Evolutionary conservation across 2,113 vertebrate genomes (phyloP).

Genomic region (Bombycilla garrulus): DNA sequence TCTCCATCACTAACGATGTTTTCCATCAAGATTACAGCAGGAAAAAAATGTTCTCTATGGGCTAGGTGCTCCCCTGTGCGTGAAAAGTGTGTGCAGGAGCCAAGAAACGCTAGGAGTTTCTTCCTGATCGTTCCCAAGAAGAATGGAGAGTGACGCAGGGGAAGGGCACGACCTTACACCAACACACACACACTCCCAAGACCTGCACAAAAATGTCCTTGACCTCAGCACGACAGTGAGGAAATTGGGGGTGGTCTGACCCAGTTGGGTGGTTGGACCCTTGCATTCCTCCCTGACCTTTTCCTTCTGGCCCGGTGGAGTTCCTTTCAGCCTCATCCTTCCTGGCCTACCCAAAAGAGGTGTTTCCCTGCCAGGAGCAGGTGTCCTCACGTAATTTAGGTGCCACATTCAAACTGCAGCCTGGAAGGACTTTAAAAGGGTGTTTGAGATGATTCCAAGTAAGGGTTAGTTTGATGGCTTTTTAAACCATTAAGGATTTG

Average conservation of each 20-base stretch:
- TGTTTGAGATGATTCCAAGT: not conserved
- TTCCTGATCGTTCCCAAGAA: constrained; percentile 3
- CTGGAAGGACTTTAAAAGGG: not conserved
- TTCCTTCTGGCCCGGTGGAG: rapidly evolving
- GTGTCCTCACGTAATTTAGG: not conserved
- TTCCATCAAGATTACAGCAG: constrained; percentile 56
- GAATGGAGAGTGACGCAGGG: constrained; percentile 18
- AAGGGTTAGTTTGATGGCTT: not conserved
- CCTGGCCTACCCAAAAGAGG: not conserved
- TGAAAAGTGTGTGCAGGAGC: constrained; percentile 20
- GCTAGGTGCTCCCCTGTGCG: not conserved
- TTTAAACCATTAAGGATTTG: not conserved
- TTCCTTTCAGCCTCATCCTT: not conserved
- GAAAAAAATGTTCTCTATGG: constrained; percentile 49
- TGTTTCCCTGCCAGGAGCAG: not conserved
- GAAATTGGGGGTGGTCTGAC: too few species aligned
- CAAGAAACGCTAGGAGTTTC: not conserved
- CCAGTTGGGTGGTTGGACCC: not conserved
- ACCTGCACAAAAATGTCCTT: not conserved
- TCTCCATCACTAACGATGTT: not conserved
- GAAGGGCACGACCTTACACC: not conserved
- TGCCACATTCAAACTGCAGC: not conserved
- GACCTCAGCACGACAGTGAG: not conserved
- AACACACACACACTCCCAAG: not conserved
- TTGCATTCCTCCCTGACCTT: not conserved